phyloP scores from a whole-genome alignment of 2,113 vertebrate species.

The Nasalis larvatus region DNA sequence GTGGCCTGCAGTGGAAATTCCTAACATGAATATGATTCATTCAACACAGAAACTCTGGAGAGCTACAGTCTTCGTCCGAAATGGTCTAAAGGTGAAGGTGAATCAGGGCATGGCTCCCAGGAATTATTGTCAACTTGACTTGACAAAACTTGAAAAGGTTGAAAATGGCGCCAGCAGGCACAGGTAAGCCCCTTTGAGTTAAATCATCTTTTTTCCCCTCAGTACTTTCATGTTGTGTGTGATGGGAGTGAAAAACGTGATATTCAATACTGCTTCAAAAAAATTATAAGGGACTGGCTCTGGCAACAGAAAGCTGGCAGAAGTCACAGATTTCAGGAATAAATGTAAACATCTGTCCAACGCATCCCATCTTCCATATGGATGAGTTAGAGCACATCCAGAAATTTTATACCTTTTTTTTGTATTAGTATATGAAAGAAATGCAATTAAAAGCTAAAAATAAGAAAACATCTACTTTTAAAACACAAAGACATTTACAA shows the following conservation, averaged over 20 bases:
- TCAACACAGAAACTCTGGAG: neutral
- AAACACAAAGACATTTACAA: neutral
- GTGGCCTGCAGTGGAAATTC: rapidly evolving
- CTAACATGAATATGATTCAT: rapidly evolving
- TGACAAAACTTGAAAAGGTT: no score
- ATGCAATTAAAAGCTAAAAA: neutral
- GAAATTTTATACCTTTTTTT: neutral
- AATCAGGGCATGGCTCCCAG: rapidly evolving
- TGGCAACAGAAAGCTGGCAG: neutral
- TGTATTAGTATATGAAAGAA: neutral
- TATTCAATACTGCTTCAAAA: neutral
- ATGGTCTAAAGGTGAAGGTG: rapidly evolving
- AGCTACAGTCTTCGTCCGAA: neutral
- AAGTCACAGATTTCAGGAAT: neutral
- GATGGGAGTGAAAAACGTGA: neutral
- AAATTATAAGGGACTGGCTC: neutral
- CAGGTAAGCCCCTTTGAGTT: neutral
- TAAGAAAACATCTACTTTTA: neutral
- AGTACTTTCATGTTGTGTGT: rapidly evolving
- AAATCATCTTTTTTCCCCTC: neutral
- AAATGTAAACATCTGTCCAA: neutral
- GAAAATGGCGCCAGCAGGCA: rapidly evolving
- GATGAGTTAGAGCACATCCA: rapidly evolving
- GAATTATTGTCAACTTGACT: neutral
- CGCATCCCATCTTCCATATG: neutral